These are phyloP conservation scores for Indri indri DNA, from an alignment of 2,113 vertebrate genomes.

Conservation along the genomic window DNA sequence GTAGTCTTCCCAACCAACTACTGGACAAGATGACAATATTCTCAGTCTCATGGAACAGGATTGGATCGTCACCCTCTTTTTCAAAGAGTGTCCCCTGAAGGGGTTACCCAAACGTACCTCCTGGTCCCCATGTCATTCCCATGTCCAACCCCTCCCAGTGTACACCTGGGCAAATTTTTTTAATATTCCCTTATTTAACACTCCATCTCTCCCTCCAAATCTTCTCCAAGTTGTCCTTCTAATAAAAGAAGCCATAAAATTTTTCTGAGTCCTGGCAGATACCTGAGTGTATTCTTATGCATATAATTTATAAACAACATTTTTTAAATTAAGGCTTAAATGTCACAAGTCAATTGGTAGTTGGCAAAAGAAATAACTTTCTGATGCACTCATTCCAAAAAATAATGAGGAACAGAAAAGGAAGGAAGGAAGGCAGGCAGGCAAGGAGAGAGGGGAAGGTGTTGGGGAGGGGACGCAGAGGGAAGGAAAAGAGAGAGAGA, in stretches of 20 bases:
- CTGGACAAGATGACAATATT: neutral
- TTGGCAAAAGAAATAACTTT: neutral
- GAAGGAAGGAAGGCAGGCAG: neutral
- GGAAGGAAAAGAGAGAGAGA: neutral
- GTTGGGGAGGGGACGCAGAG: fast-evolving
- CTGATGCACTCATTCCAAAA: neutral
- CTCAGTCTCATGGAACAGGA: neutral
- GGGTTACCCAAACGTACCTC: neutral
- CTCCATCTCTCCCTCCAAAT: neutral
- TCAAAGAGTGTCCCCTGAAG: neutral
- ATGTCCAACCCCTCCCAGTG: neutral
- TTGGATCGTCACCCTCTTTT: neutral
- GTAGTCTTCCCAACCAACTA: neutral
- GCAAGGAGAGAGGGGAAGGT: fast-evolving
- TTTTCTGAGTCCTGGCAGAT: neutral
- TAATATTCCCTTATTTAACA: neutral
- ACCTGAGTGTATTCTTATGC: neutral
- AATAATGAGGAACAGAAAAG: neutral
- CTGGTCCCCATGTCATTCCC: too few relatives aligned
- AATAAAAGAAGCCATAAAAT: neutral
- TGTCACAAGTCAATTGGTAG: neutral
- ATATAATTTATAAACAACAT: neutral
- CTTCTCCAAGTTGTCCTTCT: neutral
- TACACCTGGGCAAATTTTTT: neutral
- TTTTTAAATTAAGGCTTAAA: neutral